Conservation (phyloP, 2,888 invertebrate species). For the Tholera decimalis region DNA sequence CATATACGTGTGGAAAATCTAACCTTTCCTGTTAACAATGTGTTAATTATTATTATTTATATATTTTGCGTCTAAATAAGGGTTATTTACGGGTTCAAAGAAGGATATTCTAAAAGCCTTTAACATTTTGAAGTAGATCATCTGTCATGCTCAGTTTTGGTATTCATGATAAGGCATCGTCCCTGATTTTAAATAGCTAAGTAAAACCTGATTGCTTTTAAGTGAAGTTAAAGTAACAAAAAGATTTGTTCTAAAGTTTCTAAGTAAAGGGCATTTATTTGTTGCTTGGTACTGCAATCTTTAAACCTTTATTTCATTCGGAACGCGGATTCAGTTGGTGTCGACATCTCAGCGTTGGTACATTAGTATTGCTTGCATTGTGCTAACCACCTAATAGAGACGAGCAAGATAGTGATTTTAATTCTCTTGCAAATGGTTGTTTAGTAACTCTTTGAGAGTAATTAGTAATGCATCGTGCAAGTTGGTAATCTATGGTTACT, state of each 20-base stretch:
- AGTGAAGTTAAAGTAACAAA: constrained; percentile 7
- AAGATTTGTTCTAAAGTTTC: constrained; percentile 14
- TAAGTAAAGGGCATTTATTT: constrained; percentile 44
- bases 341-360: constrained; percentile 32
- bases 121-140: no score
- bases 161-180: not conserved
- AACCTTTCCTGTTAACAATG: no score
- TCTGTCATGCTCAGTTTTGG: no score
- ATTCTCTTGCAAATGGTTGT: constrained; percentile 43
- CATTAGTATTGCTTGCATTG: constrained; percentile 48
- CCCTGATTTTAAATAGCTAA: not conserved
- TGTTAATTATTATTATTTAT: no score
- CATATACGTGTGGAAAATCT: no score
- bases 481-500: constrained; percentile 7
- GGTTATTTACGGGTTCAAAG: no score
- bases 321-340: constrained; percentile 37
- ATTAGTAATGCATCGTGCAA: constrained; percentile 39
- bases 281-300: constrained; percentile 29
- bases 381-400: constrained; percentile 41
- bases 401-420: constrained; percentile 46
- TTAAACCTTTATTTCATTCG: constrained; percentile 45
- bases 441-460: constrained; percentile 35
- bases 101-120: no score
- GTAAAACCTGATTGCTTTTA: not conserved
- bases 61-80: no score